These are phyloP conservation scores for Drosophila rufa DNA, from an alignment of 1,140 invertebrate species.

Conservation along the genomic window DNA sequence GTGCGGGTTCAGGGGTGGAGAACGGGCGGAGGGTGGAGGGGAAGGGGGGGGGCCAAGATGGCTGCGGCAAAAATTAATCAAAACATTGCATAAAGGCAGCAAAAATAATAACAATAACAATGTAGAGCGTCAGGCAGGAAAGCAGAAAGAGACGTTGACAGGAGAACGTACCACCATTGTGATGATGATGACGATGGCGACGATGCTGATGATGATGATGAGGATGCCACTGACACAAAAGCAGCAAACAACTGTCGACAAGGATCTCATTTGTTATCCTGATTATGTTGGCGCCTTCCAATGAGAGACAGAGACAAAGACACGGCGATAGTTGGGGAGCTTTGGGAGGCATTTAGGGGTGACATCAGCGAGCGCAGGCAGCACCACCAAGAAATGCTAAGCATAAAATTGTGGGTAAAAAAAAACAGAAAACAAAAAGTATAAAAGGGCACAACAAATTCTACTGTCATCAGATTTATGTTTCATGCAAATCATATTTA, in stretches of 20 bases:
- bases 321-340: neutral
- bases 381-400: conserved; percentile 1
- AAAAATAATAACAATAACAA: conserved; percentile 84
- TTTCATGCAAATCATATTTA: neutral
- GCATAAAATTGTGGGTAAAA: neutral
- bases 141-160: conserved; percentile 74
- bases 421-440: too few species aligned
- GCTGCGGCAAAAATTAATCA: conserved; percentile 81
- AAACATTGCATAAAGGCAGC: conserved; percentile 83
- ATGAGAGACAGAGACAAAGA: conserved; percentile 38
- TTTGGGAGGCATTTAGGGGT: conserved; percentile 10
- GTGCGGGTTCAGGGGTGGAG: conserved; percentile 1
- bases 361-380: neutral
- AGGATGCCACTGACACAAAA: conserved; percentile 83
- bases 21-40: neutral
- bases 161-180: conserved; percentile 15
- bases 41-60: conserved; percentile 23
- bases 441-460: neutral
- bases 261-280: conserved; percentile 83
- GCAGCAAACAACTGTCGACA: conserved; percentile 82
- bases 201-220: conserved; percentile 63
- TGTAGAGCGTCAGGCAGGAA: conserved; percentile 78
- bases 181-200: conserved; percentile 63
- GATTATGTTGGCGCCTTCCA: conserved; percentile 82
- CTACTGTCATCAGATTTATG: too few species aligned